phyloP scores from a whole-genome alignment of 2,888 invertebrate species.

The Drosophila aldrichi region DNA sequence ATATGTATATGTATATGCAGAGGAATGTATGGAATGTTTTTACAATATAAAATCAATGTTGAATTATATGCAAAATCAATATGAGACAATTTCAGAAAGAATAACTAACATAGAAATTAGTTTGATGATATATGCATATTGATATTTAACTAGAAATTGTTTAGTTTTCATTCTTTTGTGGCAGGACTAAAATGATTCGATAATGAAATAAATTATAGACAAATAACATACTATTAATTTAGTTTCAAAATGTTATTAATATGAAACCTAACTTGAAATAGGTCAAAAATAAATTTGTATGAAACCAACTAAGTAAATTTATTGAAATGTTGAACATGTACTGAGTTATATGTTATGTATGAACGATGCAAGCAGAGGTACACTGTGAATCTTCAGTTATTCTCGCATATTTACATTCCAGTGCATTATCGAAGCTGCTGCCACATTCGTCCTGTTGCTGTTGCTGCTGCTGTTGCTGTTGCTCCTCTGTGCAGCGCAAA shows the following conservation, averaged over 20 bases:
- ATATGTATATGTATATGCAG: neutral
- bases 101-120: neutral
- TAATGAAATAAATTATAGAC: neutral
- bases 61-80: neutral
- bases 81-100: neutral
- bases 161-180: too few relatives aligned
- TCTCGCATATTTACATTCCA: conserved; percentile 89
- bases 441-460: conserved; percentile 89
- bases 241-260: too few relatives aligned
- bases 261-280: neutral
- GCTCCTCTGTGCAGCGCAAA: conserved; percentile 51
- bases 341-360: conserved; percentile 9
- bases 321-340: conserved; percentile 1
- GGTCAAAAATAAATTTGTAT: neutral
- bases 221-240: too few relatives aligned
- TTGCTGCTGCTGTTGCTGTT: conserved; percentile 69
- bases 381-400: conserved; percentile 12
- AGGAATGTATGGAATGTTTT: neutral
- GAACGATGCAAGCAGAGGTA: conserved; percentile 34
- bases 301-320: neutral
- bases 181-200: neutral
- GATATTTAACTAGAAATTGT: too few relatives aligned
- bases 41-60: neutral
- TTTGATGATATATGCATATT: neutral
- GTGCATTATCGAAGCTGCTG: conserved; percentile 91